Conservation (phyloP, 53 echinoderm and acorn worm species). For the Apostichopus leukothele region DNA sequence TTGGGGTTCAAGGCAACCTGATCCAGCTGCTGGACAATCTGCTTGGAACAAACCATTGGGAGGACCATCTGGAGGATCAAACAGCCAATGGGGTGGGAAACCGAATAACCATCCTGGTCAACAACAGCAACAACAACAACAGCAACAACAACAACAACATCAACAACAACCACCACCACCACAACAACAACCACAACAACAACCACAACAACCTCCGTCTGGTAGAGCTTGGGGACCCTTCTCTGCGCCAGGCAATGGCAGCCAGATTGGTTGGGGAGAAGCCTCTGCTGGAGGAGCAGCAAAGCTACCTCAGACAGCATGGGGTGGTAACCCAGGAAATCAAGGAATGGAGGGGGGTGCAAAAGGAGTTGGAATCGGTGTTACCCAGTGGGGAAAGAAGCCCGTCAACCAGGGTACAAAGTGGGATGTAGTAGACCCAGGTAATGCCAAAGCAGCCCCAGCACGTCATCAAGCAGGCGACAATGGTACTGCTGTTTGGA, state of each 20-base stretch:
- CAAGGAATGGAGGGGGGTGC: conserved; percentile 35
- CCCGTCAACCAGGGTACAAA: conserved; percentile 84
- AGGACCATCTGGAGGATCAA: not conserved
- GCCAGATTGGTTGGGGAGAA: conserved; percentile 70
- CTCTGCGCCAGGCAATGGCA: conserved; percentile 13
- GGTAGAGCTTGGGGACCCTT: conserved; percentile 62
- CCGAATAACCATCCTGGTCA: conserved; percentile 9
- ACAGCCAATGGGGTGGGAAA: conserved; percentile 34
- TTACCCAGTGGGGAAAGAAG: conserved; percentile 83
- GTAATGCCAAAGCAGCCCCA: conserved; percentile 21
- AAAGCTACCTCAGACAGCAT: not conserved
- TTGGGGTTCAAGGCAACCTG: conserved; percentile 48
- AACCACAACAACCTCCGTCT: conserved; percentile 49
- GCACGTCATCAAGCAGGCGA: conserved; percentile 33
- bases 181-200: not conserved
- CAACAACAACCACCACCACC: conserved; percentile 16
- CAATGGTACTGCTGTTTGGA: conserved; percentile 70
- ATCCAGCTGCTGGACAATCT: conserved; percentile 61
- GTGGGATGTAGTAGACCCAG: conserved; percentile 48
- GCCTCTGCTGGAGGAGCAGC: conserved; percentile 61
- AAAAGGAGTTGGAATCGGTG: conserved; percentile 42
- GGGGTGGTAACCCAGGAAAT: conserved; percentile 45
- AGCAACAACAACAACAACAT: not conserved
- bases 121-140: not conserved
- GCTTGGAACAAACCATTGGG: conserved; percentile 74